Evolutionary conservation across 2,113 vertebrate species (phyloP), one percentile per base, ranked within the genome.

Genomic region (Pyxicephalus adspersus): DNA sequence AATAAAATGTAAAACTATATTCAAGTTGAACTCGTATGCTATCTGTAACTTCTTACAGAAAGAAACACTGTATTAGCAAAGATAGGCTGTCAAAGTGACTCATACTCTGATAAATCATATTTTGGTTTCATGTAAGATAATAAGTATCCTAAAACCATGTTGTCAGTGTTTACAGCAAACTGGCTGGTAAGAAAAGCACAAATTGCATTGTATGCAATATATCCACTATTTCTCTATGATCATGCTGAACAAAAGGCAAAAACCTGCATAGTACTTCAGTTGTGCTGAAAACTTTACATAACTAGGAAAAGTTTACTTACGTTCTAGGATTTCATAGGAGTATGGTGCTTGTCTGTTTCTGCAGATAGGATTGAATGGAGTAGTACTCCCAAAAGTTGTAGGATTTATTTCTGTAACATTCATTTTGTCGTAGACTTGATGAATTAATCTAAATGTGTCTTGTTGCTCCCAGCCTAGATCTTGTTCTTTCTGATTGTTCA

Each of bases 301-400:
- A 57, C 25, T 15, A 38, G 18, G 28, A 5, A 26, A 3, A 19
- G 11, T 72, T 72, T 34, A 82, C 80, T 82, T 82, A 82, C 80
- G 38, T 58, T 82, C 4, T 2, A 82, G n/a, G 64, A 82, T 58
- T 38, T 82, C 51, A 45, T 65, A 29, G 16, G 80, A 2, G 5
- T 82, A 82, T 16, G 80, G 80, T n/a, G 71, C 80, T 57, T 82
- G 28, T 45, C 63, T 74, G 71, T 2, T 58, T 16, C 51, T n/a
- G 25, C 80, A 82, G 18, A 82, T 75, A 13, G 80, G 80, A 31
- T 82, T 82, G 22, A 75, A 8, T 28, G 29, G 22, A 22, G n/a
- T 31, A 9, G 2, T 17, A 28, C 61, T 82, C 20, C 7, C 80
- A 67, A 75, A 75, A 25, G 65, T 15, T 15, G 29, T 50, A 3